These are phyloP conservation scores for Macrotis lagotis DNA, from an alignment of 2,113 vertebrate species.

Conservation along the genomic window DNA sequence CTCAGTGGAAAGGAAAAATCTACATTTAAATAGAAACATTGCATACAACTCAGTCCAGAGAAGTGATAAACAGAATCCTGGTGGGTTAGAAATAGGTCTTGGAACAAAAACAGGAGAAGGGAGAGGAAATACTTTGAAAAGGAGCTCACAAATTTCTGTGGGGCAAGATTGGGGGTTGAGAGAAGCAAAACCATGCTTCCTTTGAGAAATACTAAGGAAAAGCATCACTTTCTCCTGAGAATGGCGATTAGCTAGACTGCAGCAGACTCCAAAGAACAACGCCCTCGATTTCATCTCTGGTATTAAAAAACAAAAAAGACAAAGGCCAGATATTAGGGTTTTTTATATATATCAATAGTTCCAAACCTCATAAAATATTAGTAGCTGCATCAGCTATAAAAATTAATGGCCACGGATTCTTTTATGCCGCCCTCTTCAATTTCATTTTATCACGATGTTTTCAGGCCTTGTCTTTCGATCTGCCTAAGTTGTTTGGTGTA, in stretches of 20 bases:
- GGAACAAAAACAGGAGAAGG: conserved; percentile 12
- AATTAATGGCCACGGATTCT: conserved; percentile 83
- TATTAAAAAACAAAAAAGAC: conserved; percentile 82
- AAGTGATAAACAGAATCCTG: conserved; percentile 47
- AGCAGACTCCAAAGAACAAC: conserved; percentile 52
- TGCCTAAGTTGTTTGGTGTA: conserved; percentile 67
- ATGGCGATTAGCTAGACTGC: conserved; percentile 75
- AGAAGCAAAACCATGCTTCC: conserved; percentile 51
- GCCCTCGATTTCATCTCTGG: conserved; percentile 78
- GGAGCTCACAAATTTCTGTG: conserved; percentile 43
- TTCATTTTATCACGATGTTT: conserved; percentile 76
- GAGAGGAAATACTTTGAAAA: conserved; percentile 36
- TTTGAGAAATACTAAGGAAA: conserved; percentile 78
- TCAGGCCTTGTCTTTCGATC: conserved; percentile 66
- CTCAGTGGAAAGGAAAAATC: conserved; percentile 44
- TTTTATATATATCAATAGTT: conserved; percentile 75
- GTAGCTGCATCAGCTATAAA: conserved; percentile 85
- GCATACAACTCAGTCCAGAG: not conserved
- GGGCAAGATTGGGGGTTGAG: conserved; percentile 41
- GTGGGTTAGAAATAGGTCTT: conserved; percentile 56
- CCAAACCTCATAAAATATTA: conserved; percentile 87
- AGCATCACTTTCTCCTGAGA: conserved; percentile 58
- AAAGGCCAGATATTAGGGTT: conserved; percentile 74
- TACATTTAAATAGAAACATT: conserved; percentile 69
- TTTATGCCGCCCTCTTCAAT: conserved; percentile 78